Evolutionary conservation across 2,888 invertebrate species (phyloP), one percentile per base, ranked within the genome.

Genomic region (Drosophila limbata): DNA sequence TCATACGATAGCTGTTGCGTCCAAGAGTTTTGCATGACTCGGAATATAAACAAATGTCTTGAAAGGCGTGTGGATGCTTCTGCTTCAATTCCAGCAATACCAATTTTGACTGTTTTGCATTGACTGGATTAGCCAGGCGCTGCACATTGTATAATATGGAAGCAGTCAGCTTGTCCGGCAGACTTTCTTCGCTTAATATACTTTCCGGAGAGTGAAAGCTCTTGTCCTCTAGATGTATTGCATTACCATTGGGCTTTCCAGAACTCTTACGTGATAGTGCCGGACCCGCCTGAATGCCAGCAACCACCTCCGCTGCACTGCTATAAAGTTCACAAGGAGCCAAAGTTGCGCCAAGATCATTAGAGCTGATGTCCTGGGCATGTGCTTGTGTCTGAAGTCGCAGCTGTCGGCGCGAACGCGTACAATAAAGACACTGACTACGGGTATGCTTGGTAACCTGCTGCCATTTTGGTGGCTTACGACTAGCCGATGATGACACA

Each of bases 21-120:
- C 96, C 95, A 62, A 98, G 93, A 63, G 97, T 94, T 71, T 95
- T 95, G 91, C 97, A 96, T 13, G 98, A 96, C 92, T 99, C 98
- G 0, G 98, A 98, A 93, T 98, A 99, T 17, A 98, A 94, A 92
- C 99, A 99, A 67, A 97, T 94, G 90, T 97, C 97, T 93, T 97
- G 95, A 93, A 96, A 96, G 72, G 95, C 93, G 35, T 95, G 94
- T 3, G 96, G 95, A 92, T 96, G 94, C 39, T 94, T 94, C 88
- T 96, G 96, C 87, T 96, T 96, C 64, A 95, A 92, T 69, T 95
- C 94, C 15, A 98, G 94, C 73, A 98, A 93, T 17, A 96, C 95
- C 89, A 97, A 96, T 81, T 97, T 97, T 42, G 97, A 96, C 91
- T 96, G 95, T 79, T 96, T 96, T 75, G 95, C 95, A 90, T 96